Evolutionary conservation across 1,140 invertebrate genomes (phyloP).

Genomic region (Calephelis virginiensis): DNA sequence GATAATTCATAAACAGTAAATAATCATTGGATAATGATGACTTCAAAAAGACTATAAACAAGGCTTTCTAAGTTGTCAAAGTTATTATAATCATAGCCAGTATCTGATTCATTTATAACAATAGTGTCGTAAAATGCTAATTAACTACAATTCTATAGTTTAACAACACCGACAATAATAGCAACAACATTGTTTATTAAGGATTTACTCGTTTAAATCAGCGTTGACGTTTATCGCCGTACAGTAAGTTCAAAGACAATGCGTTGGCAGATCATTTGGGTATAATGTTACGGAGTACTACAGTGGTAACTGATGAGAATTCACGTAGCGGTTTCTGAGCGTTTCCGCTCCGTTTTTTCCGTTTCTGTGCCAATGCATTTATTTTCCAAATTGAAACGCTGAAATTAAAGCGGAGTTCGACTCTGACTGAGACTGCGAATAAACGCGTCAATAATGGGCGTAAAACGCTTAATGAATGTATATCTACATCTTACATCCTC

Average conservation of each 20-base stretch:
- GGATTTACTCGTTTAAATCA: constrained; percentile 55
- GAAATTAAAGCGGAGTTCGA: no score
- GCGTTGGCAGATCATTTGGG: constrained; percentile 73
- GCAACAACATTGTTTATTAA: constrained; percentile 36
- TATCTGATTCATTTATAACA: constrained; percentile 12
- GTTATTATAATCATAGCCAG: constrained; percentile 1
- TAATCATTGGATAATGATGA: background rate
- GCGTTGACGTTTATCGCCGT: constrained; percentile 57
- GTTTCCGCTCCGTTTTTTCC: no score
- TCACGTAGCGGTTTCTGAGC: no score
- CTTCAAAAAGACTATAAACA: background rate
- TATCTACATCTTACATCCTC: no score
- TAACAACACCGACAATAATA: constrained; percentile 17
- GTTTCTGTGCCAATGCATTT: no score
- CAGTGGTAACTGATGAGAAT: constrained; percentile 28
- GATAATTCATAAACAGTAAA: no score
- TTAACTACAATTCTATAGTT: constrained; percentile 17
- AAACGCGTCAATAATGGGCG: no score
- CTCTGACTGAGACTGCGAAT: no score
- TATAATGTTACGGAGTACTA: constrained; percentile 63
- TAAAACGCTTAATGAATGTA: no score
- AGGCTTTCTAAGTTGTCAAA: constrained; percentile 7
- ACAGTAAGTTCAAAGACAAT: constrained; percentile 74
- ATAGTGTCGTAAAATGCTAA: constrained; percentile 17
- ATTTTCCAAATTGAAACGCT: no score